These are phyloP conservation scores for Cenopis cana DNA, from an alignment of 2,888 invertebrate genomes.

Conservation along the genomic window DNA sequence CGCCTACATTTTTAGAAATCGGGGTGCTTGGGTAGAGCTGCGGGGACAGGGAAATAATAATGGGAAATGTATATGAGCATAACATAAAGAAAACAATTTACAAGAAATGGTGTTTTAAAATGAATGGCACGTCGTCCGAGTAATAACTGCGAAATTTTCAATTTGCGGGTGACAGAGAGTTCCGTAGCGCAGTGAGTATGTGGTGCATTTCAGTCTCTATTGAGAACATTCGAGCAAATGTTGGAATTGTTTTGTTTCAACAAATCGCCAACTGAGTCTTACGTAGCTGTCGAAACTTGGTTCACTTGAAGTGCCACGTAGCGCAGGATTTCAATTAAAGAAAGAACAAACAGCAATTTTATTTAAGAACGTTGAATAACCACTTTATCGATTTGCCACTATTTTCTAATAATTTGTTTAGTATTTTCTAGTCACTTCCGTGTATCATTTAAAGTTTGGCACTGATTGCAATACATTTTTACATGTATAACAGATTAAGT, in stretches of 20 bases:
- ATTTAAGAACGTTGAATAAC: neutral
- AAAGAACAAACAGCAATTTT: neutral
- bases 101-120: neutral
- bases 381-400: neutral
- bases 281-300: constrained; percentile 11
- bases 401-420: neutral
- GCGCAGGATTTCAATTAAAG: constrained; percentile 11
- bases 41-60: too few relatives aligned
- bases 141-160: constrained; percentile 20
- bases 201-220: constrained; percentile 19
- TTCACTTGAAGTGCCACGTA: neutral
- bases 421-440: too few relatives aligned
- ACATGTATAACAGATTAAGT: too few relatives aligned
- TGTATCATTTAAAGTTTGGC: neutral
- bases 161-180: constrained; percentile 29
- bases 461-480: neutral
- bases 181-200: constrained; percentile 18
- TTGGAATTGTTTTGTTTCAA: constrained; percentile 38
- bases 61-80: too few relatives aligned
- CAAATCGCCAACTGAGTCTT: constrained; percentile 27
- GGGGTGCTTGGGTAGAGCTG: too few relatives aligned
- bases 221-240: constrained; percentile 26
- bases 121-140: neutral
- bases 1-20: too few relatives aligned
- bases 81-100: neutral